phyloP scores from a whole-genome alignment of 2,888 invertebrate species.

The Callyntrura sp. region DNA sequence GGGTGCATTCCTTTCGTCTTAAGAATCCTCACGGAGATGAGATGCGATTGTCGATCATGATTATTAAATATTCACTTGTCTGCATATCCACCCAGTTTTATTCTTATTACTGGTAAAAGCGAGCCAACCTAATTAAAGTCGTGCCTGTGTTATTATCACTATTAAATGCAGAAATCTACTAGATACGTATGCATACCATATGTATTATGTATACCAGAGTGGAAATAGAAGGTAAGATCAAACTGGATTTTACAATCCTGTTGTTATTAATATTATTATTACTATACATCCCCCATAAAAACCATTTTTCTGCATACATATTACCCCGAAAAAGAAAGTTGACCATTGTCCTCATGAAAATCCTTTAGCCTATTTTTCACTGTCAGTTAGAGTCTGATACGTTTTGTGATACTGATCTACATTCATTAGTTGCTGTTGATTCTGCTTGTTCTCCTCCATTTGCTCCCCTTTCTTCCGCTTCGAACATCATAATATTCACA shows the following conservation, averaged over 20 bases:
- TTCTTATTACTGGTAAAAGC: not conserved
- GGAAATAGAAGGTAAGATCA: not conserved
- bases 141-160: not conserved
- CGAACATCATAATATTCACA: constrained; percentile 13
- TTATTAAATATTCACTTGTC: not conserved
- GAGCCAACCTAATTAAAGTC: constrained; percentile 1
- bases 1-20: constrained; percentile 28
- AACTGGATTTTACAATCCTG: constrained; percentile 2
- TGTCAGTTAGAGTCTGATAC: not conserved
- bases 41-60: constrained; percentile 7
- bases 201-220: not conserved
- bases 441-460: not conserved
- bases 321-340: not conserved
- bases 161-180: not conserved
- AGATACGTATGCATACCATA: not conserved
- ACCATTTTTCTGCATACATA: too few relatives aligned
- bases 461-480: constrained; percentile 23
- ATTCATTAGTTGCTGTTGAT: constrained; percentile 4
- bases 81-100: not conserved
- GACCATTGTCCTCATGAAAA: not conserved
- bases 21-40: not conserved
- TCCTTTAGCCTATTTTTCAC: constrained; percentile 11
- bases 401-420: constrained; percentile 28
- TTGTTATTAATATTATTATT: not conserved
- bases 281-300: too few relatives aligned